These are phyloP conservation scores for Taphrorychus bicolor DNA, from an alignment of 2,888 invertebrate species.

Conservation along the genomic window DNA sequence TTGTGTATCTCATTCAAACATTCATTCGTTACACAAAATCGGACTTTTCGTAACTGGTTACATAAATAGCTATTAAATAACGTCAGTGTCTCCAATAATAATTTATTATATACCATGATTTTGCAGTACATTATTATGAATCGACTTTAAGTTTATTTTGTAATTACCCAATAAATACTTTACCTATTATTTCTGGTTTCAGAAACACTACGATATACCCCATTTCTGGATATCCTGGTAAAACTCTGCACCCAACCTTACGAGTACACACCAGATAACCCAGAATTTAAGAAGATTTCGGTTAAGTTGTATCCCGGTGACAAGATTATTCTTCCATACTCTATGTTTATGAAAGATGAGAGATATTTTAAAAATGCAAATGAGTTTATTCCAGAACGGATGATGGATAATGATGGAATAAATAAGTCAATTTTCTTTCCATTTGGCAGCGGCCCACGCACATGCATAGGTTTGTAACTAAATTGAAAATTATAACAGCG, in stretches of 20 bases:
- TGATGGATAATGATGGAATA: slow-evolving; percentile 16
- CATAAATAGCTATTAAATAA: too few relatives aligned
- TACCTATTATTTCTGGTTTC: neutral
- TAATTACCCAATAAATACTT: too few relatives aligned
- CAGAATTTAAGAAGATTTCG: slow-evolving; percentile 24
- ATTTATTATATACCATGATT: too few relatives aligned
- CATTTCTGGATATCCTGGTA: slow-evolving; percentile 9
- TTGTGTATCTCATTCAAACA: too few relatives aligned
- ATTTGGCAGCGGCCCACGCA: slow-evolving; percentile 28
- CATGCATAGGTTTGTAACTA: slow-evolving; percentile 26
- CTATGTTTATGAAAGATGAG: slow-evolving; percentile 23
- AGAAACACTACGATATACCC: slow-evolving; percentile 26
- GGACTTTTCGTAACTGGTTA: too few relatives aligned
- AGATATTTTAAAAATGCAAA: slow-evolving; percentile 30
- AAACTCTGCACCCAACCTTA: slow-evolving; percentile 31
- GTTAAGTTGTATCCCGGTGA: slow-evolving; percentile 26
- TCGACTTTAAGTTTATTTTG: too few relatives aligned
- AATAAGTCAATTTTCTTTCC: slow-evolving; percentile 23
- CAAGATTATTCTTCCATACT: slow-evolving; percentile 14
- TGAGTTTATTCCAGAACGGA: slow-evolving; percentile 31
- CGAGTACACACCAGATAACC: slow-evolving; percentile 24
- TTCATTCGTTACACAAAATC: too few relatives aligned
- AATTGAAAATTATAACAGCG: neutral
- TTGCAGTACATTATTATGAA: too few relatives aligned
- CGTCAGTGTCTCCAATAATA: too few relatives aligned